These are phyloP conservation scores for Lingula anatina DNA, from an alignment of 2,888 invertebrate species.

Conservation along the genomic window DNA sequence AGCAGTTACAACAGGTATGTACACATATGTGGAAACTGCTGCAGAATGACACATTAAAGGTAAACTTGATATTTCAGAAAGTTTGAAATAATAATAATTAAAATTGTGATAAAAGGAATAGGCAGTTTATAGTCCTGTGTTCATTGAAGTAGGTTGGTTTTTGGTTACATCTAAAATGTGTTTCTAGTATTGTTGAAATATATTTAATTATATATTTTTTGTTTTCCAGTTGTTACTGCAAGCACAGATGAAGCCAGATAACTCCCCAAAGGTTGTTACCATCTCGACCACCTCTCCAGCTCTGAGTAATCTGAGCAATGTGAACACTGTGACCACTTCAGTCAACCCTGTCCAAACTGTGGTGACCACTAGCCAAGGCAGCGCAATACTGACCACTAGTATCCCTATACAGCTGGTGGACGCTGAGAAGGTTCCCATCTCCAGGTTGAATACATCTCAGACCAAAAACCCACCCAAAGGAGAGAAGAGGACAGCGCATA, in stretches of 20 bases:
- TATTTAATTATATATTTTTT: no score
- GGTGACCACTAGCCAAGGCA: conserved; percentile 28
- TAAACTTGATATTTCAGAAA: neutral
- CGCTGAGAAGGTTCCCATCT: conserved; percentile 76
- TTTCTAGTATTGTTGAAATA: no score
- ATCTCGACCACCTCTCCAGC: conserved; percentile 2
- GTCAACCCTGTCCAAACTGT: conserved; percentile 40
- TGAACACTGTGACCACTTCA: no score
- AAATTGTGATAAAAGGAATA: no score
- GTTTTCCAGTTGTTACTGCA: conserved; percentile 27
- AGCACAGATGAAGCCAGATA: conserved; percentile 17
- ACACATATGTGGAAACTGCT: conserved; percentile 4
- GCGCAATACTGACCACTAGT: conserved; percentile 41
- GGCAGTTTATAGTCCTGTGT: no score
- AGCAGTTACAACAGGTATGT: conserved; percentile 14
- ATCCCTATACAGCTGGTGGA: conserved; percentile 61
- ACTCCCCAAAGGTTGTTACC: conserved; percentile 5
- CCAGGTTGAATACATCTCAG: conserved; percentile 60
- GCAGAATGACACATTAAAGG: neutral
- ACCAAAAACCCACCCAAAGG: conserved; percentile 23
- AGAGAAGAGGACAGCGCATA: conserved; percentile 67
- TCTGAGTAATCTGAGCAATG: no score
- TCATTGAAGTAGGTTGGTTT: no score
- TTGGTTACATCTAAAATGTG: no score
- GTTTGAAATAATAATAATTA: neutral